Conservation (phyloP, 2,797 vertebrate genomes). For the Pseudotriccus pelzelni region DNA sequence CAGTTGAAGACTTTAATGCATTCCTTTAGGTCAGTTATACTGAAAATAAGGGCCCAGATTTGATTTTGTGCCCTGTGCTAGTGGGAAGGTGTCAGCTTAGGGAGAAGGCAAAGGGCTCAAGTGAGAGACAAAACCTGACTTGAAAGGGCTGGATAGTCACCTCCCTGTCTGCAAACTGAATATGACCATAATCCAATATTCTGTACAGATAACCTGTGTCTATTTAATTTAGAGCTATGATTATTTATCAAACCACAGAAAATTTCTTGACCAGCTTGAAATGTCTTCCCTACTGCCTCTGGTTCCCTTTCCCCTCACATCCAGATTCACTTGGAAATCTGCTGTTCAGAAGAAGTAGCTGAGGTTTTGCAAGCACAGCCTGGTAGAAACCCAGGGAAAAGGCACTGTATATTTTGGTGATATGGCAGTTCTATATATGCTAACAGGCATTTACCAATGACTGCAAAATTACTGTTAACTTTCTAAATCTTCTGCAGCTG, state of each 20-base stretch:
- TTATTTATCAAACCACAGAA: background rate
- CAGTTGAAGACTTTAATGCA: background rate
- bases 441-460: background rate
- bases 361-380: background rate
- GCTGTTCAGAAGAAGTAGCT: background rate
- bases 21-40: background rate
- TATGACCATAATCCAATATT: fast-evolving
- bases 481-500: background rate
- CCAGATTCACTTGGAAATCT: background rate
- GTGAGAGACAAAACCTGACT: fast-evolving
- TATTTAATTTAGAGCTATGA: background rate
- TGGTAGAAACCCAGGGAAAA: background rate
- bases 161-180: background rate
- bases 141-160: background rate
- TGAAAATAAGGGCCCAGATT: background rate
- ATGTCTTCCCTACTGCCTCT: background rate
- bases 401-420: background rate
- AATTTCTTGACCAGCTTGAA: background rate
- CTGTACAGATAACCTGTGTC: background rate
- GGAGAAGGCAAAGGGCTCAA: background rate
- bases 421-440: background rate
- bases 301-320: background rate
- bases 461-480: background rate
- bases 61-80: background rate
- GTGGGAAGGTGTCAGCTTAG: background rate